phyloP scores from a whole-genome alignment of 2,888 invertebrate genomes.

The Macropis europaea region DNA sequence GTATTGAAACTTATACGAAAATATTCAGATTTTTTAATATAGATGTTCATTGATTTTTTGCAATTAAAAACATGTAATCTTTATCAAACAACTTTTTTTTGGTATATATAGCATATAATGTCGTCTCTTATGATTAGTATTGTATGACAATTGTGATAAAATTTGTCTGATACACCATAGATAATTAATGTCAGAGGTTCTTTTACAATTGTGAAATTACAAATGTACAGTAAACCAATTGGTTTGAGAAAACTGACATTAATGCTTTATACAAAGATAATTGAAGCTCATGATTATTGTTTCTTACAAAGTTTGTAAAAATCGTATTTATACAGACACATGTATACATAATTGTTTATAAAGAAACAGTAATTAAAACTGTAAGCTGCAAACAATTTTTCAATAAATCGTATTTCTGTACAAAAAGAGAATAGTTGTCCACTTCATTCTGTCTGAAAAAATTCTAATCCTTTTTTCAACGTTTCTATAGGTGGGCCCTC shows the following conservation, averaged over 20 bases:
- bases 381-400: conserved; percentile 60
- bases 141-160: conserved; percentile 15
- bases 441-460: conserved; percentile 63
- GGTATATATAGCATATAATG: neutral
- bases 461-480: conserved; percentile 66
- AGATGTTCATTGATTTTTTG: conserved; percentile 1
- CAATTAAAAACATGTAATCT: conserved; percentile 1
- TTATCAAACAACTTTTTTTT: conserved; percentile 7
- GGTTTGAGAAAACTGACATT: conserved; percentile 12
- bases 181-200: conserved; percentile 6
- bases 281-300: conserved; percentile 29
- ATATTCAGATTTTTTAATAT: conserved; percentile 1
- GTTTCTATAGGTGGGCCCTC: conserved; percentile 68
- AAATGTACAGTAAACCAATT: neutral
- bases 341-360: conserved; percentile 51
- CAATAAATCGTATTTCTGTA: conserved; percentile 72
- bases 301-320: conserved; percentile 36
- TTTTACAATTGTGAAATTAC: conserved; percentile 4
- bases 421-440: conserved; percentile 53
- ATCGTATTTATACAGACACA: conserved; percentile 44
- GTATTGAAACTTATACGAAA: neutral
- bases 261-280: conserved; percentile 21
- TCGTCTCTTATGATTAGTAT: conserved; percentile 1
- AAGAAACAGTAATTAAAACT: conserved; percentile 46
- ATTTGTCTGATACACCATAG: conserved; percentile 6